Conservation (phyloP, 2,113 vertebrate species). For the Acanthisitta chloris region DNA sequence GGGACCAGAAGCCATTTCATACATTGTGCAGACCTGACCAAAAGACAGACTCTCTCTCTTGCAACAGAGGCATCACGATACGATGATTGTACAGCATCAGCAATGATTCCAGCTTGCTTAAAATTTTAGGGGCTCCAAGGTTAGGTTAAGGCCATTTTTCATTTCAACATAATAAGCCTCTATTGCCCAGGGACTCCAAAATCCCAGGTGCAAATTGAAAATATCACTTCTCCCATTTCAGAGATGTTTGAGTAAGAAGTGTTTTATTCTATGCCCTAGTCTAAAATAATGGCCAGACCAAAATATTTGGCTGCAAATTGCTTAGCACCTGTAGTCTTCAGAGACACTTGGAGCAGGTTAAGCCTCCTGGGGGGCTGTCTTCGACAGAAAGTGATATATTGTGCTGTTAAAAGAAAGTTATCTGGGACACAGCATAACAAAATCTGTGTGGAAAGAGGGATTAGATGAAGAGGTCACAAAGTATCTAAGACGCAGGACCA, state of each 20-base stretch:
- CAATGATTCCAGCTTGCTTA: background rate
- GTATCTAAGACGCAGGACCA: background rate
- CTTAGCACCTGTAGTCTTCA: background rate
- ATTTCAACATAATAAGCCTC: background rate
- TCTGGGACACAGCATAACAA: background rate
- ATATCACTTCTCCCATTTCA: background rate
- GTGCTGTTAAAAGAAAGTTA: background rate
- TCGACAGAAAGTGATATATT: background rate
- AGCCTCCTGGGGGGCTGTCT: background rate
- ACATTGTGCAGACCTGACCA: background rate
- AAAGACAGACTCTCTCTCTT: background rate
- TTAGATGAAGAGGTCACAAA: accelerated
- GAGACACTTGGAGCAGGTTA: background rate
- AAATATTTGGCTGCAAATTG: background rate
- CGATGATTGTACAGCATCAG: background rate
- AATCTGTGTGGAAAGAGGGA: background rate
- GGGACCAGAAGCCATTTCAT: background rate
- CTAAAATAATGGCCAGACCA: background rate
- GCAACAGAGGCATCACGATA: accelerated
- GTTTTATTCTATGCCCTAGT: background rate
- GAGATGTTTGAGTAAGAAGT: background rate
- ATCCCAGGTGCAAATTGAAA: background rate
- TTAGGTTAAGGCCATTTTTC: background rate
- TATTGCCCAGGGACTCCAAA: background rate
- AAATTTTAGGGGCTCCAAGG: background rate